Evolutionary conservation across 2,113 vertebrate genomes (phyloP).

Genomic region (Indicator indicator): DNA sequence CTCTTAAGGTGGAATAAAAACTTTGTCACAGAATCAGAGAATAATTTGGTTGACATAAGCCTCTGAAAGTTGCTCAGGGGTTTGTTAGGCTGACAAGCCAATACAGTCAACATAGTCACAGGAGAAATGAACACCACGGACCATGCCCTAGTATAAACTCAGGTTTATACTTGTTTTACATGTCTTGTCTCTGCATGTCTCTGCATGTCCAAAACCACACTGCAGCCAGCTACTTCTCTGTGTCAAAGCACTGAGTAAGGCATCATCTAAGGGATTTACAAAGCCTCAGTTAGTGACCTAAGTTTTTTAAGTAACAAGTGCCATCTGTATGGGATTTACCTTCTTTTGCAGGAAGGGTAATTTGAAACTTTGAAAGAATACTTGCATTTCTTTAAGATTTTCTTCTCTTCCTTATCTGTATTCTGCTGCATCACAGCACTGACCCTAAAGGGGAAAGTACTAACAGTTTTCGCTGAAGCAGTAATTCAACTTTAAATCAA

Average conservation of each 20-base stretch:
- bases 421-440: not conserved
- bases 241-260: not conserved
- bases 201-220: not conserved
- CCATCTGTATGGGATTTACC: not conserved
- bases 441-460: not conserved
- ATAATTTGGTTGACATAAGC: not conserved
- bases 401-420: not conserved
- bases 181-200: not conserved
- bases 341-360: not conserved
- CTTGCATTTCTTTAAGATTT: not conserved
- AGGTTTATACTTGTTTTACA: no score
- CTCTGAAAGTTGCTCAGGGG: not conserved
- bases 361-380: not conserved
- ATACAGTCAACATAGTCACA: not conserved
- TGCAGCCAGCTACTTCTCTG: not conserved
- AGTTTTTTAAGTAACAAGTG: not conserved
- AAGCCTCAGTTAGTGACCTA: not conserved
- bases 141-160: not conserved
- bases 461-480: not conserved
- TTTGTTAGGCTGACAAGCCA: not conserved
- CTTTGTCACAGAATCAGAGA: not conserved
- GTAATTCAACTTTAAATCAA: constrained; percentile 34
- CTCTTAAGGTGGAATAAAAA: not conserved
- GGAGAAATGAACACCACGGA: not conserved
- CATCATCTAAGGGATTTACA: not conserved